These are phyloP conservation scores for Dicranocentrus wangi DNA, from an alignment of 2,888 invertebrate genomes.

Conservation along the genomic window DNA sequence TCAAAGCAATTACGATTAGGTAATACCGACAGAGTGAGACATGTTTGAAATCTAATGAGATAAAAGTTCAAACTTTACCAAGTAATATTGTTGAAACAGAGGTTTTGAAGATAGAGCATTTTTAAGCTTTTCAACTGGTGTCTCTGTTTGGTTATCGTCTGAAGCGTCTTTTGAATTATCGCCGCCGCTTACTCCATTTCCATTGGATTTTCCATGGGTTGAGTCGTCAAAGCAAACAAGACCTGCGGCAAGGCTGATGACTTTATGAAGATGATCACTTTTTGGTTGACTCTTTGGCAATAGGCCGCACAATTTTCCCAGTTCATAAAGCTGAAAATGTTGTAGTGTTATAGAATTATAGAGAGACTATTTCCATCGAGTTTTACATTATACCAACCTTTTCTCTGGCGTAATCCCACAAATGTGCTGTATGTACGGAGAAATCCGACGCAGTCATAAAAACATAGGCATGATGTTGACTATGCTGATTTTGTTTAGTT, in stretches of 20 bases:
- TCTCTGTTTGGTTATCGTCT: slow-evolving; percentile 71
- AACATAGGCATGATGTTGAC: slow-evolving; percentile 48
- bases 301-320: slow-evolving; percentile 92
- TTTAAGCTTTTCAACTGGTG: slow-evolving; percentile 88
- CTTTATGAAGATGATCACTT: slow-evolving; percentile 91
- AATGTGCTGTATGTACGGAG: slow-evolving; percentile 86
- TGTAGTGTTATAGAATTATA: too few relatives aligned
- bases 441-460: slow-evolving; percentile 72
- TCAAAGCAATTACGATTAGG: neutral
- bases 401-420: slow-evolving; percentile 91
- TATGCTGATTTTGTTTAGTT: slow-evolving; percentile 20
- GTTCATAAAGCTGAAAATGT: slow-evolving; percentile 81
- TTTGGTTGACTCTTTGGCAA: slow-evolving; percentile 87
- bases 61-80: slow-evolving; percentile 78
- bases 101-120: slow-evolving; percentile 92
- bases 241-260: slow-evolving; percentile 93
- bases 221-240: slow-evolving; percentile 75
- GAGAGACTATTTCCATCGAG: too few relatives aligned
- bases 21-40: neutral
- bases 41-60: neutral
- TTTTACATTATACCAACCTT: slow-evolving; percentile 81
- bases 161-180: neutral
- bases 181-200: slow-evolving; percentile 49
- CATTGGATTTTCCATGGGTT: slow-evolving; percentile 47
- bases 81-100: slow-evolving; percentile 90